Conservation (phyloP, 2,113 vertebrate genomes). For the Tetrax tetrax region DNA sequence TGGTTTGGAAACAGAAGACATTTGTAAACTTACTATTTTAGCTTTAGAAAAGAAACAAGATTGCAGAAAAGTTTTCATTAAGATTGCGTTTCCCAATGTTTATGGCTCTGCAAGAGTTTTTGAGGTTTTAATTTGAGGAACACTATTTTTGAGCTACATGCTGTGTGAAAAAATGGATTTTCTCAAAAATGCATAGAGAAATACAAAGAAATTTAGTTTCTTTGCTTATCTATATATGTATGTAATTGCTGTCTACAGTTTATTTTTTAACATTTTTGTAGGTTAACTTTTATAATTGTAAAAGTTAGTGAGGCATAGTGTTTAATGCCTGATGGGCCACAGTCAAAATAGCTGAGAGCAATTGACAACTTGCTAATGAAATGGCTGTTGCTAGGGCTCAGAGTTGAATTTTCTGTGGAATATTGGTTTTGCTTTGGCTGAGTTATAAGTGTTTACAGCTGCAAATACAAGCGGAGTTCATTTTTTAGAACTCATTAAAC, state of each 20-base stretch:
- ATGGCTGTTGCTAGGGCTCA: not conserved
- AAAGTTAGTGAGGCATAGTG: not conserved
- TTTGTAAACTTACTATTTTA: not conserved
- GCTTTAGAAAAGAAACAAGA: not conserved
- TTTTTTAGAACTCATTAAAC: not conserved
- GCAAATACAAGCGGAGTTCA: not conserved
- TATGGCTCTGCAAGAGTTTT: not conserved
- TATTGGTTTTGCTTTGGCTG: conserved; percentile 20
- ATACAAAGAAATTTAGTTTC: not conserved
- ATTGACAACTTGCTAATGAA: conserved; percentile 7
- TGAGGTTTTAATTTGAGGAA: not conserved
- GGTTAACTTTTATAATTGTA: not conserved
- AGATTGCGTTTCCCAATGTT: not conserved
- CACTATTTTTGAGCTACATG: not conserved
- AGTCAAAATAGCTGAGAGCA: not conserved
- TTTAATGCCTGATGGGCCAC: not conserved
- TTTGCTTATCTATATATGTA: not conserved
- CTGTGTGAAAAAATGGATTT: not conserved
- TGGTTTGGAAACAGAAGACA: not conserved
- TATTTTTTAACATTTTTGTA: not conserved
- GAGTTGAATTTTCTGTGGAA: not conserved
- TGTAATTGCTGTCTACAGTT: not conserved
- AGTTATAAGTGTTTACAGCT: not conserved
- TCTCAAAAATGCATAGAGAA: not conserved
- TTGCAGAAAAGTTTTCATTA: not conserved